Conservation (phyloP, 2,888 invertebrate genomes). For the Aspidiotus destructor region DNA sequence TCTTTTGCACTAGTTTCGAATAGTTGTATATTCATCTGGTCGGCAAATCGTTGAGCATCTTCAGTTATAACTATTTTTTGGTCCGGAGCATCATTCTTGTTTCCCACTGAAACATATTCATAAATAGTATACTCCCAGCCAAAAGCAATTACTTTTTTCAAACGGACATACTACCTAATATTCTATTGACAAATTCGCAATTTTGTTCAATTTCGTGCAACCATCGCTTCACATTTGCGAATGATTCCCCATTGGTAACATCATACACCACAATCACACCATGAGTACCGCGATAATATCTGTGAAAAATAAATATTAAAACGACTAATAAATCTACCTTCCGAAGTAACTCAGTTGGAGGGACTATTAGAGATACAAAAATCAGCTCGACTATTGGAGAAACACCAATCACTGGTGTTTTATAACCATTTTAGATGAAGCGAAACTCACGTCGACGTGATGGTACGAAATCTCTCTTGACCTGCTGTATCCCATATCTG, state of each 20-base stretch:
- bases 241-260: conserved; percentile 96
- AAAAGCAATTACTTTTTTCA: neutral
- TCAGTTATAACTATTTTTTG: conserved; percentile 92
- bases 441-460: conserved; percentile 78
- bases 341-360: neutral
- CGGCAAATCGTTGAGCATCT: conserved; percentile 94
- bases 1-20: conserved; percentile 99
- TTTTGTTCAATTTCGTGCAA: conserved; percentile 98
- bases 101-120: conserved; percentile 62
- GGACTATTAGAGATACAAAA: neutral
- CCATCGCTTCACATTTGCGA: conserved; percentile 99
- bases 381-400: conserved; percentile 1
- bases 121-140: conserved; percentile 10
- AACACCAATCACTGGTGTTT: neutral
- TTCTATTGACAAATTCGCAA: conserved; percentile 97
- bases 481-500: conserved; percentile 99
- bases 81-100: conserved; percentile 91
- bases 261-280: conserved; percentile 99
- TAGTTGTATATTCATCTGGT: conserved; percentile 91
- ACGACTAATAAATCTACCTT: neutral
- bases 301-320: conserved; percentile 40
- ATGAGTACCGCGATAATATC: conserved; percentile 96
- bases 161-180: conserved; percentile 61
- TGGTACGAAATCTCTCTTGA: conserved; percentile 88
- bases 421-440: too few relatives aligned